phyloP scores from a whole-genome alignment of 2,113 vertebrate genomes.

The Dromaius novaehollandiae region DNA sequence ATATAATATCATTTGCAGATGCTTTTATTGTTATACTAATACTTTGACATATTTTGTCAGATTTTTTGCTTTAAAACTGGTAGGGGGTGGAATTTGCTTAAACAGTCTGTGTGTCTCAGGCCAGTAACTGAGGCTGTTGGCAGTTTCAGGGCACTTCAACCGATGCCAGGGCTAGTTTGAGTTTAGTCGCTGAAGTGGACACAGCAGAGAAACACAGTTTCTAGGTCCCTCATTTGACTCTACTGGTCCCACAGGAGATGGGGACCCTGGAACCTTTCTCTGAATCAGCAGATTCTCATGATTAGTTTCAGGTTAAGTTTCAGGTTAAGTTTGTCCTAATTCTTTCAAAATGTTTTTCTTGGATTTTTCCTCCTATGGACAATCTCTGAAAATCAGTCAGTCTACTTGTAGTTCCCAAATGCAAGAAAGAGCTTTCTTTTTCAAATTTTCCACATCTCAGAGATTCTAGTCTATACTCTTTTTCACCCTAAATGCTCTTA shows the following conservation, averaged over 20 bases:
- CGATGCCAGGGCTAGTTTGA: not conserved
- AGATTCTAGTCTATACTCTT: not conserved
- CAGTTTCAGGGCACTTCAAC: not conserved
- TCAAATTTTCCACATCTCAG: not conserved
- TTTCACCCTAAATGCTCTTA: not conserved
- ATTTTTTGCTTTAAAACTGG: not conserved
- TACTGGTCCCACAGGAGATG: not conserved
- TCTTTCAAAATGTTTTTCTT: not conserved
- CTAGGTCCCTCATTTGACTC: not conserved
- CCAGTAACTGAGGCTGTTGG: not conserved
- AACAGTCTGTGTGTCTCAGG: not conserved
- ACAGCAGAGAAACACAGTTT: not conserved
- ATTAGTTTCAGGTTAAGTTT: not conserved
- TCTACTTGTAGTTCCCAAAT: not conserved
- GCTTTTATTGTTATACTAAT: not conserved
- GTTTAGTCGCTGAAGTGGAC: not conserved
- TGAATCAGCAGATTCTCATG: not conserved
- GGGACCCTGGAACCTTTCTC: not conserved
- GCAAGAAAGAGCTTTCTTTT: not conserved
- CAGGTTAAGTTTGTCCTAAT: not conserved
- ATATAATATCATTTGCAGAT: not conserved
- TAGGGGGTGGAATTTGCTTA: not conserved
- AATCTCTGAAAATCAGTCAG: not conserved
- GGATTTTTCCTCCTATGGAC: not conserved
- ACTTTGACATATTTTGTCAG: not conserved